phyloP scores from a whole-genome alignment of 1,140 invertebrate species.

The Saccostrea cuccullata region DNA sequence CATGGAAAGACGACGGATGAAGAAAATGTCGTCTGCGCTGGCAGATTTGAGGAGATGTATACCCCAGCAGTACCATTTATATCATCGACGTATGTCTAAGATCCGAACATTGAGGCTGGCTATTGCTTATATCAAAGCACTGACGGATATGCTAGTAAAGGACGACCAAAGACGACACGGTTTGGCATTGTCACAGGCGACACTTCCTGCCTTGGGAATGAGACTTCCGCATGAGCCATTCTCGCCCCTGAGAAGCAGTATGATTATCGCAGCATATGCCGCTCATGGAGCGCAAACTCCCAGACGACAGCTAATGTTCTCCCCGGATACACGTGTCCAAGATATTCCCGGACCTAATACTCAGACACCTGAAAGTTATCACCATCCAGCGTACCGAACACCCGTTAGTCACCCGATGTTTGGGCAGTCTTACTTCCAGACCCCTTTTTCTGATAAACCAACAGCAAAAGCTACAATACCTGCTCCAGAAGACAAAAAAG shows the following conservation, averaged over 20 bases:
- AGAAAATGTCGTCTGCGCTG: conserved; percentile 97
- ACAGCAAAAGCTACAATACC: neutral
- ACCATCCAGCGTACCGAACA: conserved; percentile 31
- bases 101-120: conserved; percentile 97
- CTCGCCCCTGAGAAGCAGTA: neutral
- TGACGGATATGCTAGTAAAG: conserved; percentile 89
- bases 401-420: neutral
- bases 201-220: neutral
- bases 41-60: conserved; percentile 83
- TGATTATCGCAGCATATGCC: conserved; percentile 27
- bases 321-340: neutral
- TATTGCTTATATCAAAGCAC: conserved; percentile 97
- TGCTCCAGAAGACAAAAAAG: neutral
- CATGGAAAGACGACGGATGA: conserved; percentile 92
- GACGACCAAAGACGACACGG: conserved; percentile 37
- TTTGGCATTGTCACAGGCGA: neutral
- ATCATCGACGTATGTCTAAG: conserved; percentile 96
- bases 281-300: conserved; percentile 12
- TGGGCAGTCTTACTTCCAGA: neutral
- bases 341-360: neutral
- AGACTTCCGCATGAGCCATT: neutral
- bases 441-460: too few species aligned
- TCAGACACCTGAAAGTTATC: neutral
- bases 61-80: conserved; percentile 96
- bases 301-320: conserved; percentile 26